Base-by-base conservation (phyloP, 2,113 vertebrate genomes). In the Gadus macrocephalus region DNA sequence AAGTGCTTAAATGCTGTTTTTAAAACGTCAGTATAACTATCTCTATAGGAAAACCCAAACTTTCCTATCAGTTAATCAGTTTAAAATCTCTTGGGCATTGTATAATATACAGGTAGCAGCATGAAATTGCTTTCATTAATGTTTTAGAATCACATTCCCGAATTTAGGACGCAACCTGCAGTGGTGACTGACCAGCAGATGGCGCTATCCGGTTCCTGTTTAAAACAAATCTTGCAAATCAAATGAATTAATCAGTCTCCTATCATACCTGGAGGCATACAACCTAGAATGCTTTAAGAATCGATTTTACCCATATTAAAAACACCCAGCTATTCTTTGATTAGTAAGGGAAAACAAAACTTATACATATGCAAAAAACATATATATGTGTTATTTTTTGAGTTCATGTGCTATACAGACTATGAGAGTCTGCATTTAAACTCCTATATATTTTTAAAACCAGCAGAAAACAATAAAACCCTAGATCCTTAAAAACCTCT, bases 81-180 rank as follows among this genome's bases (percentile, higher is more conserved):
- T 65, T 65, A 15, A 66, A 72, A 72, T 66, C 64, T 78, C 63
- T 61, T 16, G 1, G 53, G 66, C 38, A 25, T 53, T 68, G 73
- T 75, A 66, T 38, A 73, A 78, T 68, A 66, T 72, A 80, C 67
- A 5, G 69, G 15, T 64, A 73, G 63, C 62, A 73, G 60, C 62
- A 35, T 70, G 42, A 58, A 16, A 61, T 61, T 56, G 25, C 20
- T 42, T 25, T 64, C 62, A 69, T 25, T 11, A 7, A 25, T 61
- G 60, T 12, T 49, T 49, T 49, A 25, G 6, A 56, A 20, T 20
- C 66, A 67, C 67, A 66, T 72, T 16, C 8, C 27, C 20, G 53
- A 71, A 55, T 11, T 56, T 15, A 53, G 64, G 70, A 67, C 22
- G 58, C 38, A 19, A 15, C 19, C 27, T 61, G 25, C 25, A 38